These are phyloP conservation scores for Lophotriccus pileatus DNA, from an alignment of 2,797 vertebrate genomes.

Conservation along the genomic window DNA sequence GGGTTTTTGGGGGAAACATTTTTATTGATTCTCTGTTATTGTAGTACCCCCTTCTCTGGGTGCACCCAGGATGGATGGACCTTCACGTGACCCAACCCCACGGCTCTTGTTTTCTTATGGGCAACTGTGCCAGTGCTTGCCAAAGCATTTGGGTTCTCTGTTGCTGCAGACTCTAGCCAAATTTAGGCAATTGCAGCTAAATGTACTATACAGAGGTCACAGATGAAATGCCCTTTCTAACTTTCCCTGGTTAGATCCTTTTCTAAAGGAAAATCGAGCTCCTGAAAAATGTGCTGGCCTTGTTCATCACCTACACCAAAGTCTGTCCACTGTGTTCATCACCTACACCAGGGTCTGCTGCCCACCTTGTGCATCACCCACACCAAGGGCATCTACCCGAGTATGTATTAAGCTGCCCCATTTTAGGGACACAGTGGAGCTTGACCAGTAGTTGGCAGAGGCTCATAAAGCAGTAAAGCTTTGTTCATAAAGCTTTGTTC, in stretches of 20 bases:
- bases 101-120: neutral
- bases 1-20: rapidly evolving
- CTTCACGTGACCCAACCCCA: neutral
- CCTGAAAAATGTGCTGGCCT: neutral
- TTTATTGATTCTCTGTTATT: neutral
- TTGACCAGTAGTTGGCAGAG: neutral
- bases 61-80: rapidly evolving
- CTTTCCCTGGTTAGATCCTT: neutral
- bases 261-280: neutral
- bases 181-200: neutral
- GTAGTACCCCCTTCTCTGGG: neutral
- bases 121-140: neutral
- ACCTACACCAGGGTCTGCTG: neutral
- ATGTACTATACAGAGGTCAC: neutral
- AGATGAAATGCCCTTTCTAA: neutral
- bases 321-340: neutral
- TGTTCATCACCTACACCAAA: no score
- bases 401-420: neutral
- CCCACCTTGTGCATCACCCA: neutral
- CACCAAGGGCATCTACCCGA: neutral
- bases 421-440: neutral
- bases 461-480: neutral
- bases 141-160: neutral
- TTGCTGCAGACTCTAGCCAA: neutral
- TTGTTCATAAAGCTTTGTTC: neutral